These are phyloP conservation scores for Liodrosophila aerea DNA, from an alignment of 2,888 invertebrate genomes.

Conservation along the genomic window DNA sequence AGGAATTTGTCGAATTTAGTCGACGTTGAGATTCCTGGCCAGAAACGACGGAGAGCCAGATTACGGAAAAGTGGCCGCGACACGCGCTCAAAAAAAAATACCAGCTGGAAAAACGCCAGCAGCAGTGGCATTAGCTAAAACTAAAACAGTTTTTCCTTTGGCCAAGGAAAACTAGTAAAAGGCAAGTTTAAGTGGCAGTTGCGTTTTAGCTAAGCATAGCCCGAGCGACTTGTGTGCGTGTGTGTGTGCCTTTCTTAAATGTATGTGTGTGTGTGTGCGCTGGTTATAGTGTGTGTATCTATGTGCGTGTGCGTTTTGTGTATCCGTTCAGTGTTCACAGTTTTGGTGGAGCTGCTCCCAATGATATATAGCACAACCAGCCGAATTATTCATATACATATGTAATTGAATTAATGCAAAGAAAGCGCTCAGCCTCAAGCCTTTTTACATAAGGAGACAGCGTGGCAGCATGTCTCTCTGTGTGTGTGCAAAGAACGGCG, in stretches of 20 bases:
- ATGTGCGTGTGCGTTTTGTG: slow-evolving; percentile 61
- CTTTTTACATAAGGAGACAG: slow-evolving; percentile 50
- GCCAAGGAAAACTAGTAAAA: slow-evolving; percentile 63
- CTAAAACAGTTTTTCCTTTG: slow-evolving; percentile 44
- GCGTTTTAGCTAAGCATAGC: slow-evolving; percentile 46
- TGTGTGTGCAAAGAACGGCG: slow-evolving; percentile 9
- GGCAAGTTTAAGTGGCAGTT: slow-evolving; percentile 69
- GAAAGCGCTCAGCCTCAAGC: slow-evolving; percentile 44
- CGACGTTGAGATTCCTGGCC: slow-evolving; percentile 67
- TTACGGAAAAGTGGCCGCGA: slow-evolving; percentile 16
- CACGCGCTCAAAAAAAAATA: slow-evolving; percentile 45
- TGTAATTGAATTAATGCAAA: slow-evolving; percentile 61
- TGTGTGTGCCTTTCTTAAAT: slow-evolving; percentile 4
- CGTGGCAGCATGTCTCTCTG: not conserved
- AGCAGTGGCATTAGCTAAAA: slow-evolving; percentile 33
- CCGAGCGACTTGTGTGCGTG: slow-evolving; percentile 2
- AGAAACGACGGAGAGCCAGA: slow-evolving; percentile 38
- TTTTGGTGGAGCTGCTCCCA: slow-evolving; percentile 50
- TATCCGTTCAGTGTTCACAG: slow-evolving; percentile 56
- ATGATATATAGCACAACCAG: slow-evolving; percentile 42
- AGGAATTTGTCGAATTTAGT: slow-evolving; percentile 43
- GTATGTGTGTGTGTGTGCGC: slow-evolving; percentile 1
- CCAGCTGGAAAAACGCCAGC: slow-evolving; percentile 66
- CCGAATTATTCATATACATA: slow-evolving; percentile 36
- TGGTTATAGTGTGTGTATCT: slow-evolving; percentile 35